Percentiles rank a stretch among this genome's conserved stretches.
phyloP scores from a whole-genome alignment of 2,888 invertebrate species.

The Thymelicus lineola region DNA sequence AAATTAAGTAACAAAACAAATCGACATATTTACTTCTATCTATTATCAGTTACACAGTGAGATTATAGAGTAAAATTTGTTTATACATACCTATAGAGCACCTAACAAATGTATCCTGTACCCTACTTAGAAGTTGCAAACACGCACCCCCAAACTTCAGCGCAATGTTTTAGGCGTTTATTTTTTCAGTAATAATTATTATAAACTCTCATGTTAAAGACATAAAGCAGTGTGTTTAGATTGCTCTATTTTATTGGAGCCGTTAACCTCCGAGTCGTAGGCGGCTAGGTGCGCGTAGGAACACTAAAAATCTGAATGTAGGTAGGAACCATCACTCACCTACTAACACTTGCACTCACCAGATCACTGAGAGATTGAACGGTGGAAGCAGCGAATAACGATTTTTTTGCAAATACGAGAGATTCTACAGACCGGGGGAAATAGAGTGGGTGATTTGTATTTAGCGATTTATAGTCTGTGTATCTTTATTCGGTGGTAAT shows the following conservation, averaged over 20 bases:
- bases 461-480: too few relatives aligned
- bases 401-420: conserved; percentile 27
- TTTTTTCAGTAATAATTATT: conserved; percentile 13
- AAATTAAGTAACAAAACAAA: too few relatives aligned
- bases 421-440: background rate
- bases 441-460: background rate
- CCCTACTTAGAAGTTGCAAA: background rate
- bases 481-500: too few relatives aligned
- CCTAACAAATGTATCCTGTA: too few relatives aligned
- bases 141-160: background rate
- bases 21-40: too few relatives aligned
- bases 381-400: conserved; percentile 25
- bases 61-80: too few relatives aligned
- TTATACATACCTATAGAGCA: too few relatives aligned
- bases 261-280: conserved; percentile 60
- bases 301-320: conserved; percentile 59
- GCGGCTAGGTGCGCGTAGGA: conserved; percentile 58
- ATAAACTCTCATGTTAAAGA: conserved; percentile 7
- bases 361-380: conserved; percentile 48
- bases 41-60: too few relatives aligned
- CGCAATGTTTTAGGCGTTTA: conserved; percentile 6
- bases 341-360: conserved; percentile 46
- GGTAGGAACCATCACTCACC: conserved; percentile 53
- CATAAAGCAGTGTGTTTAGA: conserved; percentile 1
- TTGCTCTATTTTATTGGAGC: conserved; percentile 40